phyloP scores from a whole-genome alignment of 2,888 invertebrate species.

The Drosophila niveifrons region DNA sequence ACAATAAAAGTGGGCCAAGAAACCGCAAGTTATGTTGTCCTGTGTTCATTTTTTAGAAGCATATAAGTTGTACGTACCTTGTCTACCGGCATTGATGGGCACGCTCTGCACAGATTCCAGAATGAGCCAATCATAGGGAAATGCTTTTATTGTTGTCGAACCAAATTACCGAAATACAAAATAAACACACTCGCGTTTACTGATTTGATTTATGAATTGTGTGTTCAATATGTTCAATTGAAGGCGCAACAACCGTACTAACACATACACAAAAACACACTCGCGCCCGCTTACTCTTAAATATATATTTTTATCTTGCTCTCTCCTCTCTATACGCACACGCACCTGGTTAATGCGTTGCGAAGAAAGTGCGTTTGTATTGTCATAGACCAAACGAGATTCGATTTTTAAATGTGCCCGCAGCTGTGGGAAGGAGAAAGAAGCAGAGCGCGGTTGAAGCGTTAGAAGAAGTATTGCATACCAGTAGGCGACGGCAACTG shows the following conservation, averaged over 20 bases:
- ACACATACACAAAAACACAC: constrained; percentile 57
- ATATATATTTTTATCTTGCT: constrained; percentile 16
- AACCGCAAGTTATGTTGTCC: constrained; percentile 32
- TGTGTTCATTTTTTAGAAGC: background rate
- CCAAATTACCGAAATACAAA: constrained; percentile 68
- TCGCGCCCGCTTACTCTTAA: constrained; percentile 40
- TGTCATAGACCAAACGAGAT: constrained; percentile 65
- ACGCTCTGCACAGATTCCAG: constrained; percentile 98
- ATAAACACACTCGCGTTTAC: constrained; percentile 65
- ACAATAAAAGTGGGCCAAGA: constrained; percentile 56
- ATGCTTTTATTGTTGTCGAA: constrained; percentile 73
- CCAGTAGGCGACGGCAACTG: constrained; percentile 62
- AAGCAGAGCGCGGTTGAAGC: constrained; percentile 20
- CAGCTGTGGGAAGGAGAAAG: constrained; percentile 44
- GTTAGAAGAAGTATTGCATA: constrained; percentile 68
- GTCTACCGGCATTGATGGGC: constrained; percentile 98
- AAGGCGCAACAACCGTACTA: constrained; percentile 62
- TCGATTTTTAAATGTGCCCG: constrained; percentile 50
- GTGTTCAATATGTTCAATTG: constrained; percentile 40
- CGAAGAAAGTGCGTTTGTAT: constrained; percentile 72
- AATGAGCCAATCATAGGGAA: constrained; percentile 97
- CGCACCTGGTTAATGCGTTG: constrained; percentile 74
- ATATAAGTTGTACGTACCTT: constrained; percentile 89
- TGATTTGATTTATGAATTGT: constrained; percentile 31
- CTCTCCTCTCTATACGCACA: constrained; percentile 63